Evolutionary conservation across 2,888 invertebrate species (phyloP), one percentile per base, ranked within the genome.

Genomic region (Polydrusus pterygomalis): DNA sequence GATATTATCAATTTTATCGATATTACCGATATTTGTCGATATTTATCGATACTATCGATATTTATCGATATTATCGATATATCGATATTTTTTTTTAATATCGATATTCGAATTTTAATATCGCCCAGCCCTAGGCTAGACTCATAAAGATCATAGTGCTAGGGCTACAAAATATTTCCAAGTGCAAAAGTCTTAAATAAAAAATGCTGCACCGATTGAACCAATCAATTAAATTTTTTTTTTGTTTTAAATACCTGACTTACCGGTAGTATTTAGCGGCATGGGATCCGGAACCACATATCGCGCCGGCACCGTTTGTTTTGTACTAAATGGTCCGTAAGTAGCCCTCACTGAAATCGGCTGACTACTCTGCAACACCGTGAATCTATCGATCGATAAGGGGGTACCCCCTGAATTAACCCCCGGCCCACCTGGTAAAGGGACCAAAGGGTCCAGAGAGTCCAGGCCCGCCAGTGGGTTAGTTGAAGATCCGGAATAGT

Each of bases 271-370:
- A 78, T 88, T 88, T 58, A 87, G 77, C 5, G 87, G 87, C 73
- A 95, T 87, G 0, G 94, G 93, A 87, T 96, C 96, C 7, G 96
- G 96, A 64, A 96, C 95, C 77, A 96, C 94, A 85, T 95, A 96
- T 51, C 94, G 91, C 1, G 96, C 96, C 47, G 97, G 96, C 47
- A 97, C 96, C 0, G 97, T 97, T 88, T 97, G 97, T 85, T 97
- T 97, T 70, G 97, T 97, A 81, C 96, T 96, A 88, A 97, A 97
- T 8, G 97, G 97, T 5, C 97, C 98, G 86, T 97, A 97, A 49
- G 95, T 95, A 63, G 97, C 97, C 76, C 97, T 91, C 51, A 98
- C 95, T 25, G 96, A 96, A 40, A 96, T 96, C 25, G 97, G 96
- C 81, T 96, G 94, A 60, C 96, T 95, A 47, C 96, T 96, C 87